These are phyloP conservation scores for Oceanodroma tethys DNA, from an alignment of 2,113 vertebrate species.

Conservation along the genomic window DNA sequence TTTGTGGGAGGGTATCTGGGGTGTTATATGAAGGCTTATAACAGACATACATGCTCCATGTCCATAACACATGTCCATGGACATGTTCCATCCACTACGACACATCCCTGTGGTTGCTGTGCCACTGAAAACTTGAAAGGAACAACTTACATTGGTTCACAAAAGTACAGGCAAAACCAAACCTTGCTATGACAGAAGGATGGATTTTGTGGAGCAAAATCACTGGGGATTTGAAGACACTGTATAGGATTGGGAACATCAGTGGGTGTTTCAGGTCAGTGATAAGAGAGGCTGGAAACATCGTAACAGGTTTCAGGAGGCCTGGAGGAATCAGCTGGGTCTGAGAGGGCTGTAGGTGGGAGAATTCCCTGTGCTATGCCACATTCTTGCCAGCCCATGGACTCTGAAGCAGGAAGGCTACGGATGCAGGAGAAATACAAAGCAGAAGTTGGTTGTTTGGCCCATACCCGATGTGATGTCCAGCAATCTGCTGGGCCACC, in stretches of 20 bases:
- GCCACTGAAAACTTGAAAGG: background rate
- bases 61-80: too few relatives aligned
- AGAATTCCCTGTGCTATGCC: background rate
- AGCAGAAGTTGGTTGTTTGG: background rate
- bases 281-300: background rate
- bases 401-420: background rate
- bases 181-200: background rate
- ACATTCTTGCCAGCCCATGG: background rate
- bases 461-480: background rate
- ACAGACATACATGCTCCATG: background rate
- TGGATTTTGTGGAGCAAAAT: background rate
- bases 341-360: background rate
- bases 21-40: background rate
- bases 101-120: background rate
- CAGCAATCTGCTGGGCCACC: background rate
- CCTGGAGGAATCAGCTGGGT: background rate
- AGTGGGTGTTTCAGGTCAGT: background rate
- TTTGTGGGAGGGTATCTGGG: background rate
- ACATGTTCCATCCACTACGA: background rate
- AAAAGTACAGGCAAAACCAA: background rate
- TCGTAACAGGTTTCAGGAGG: background rate
- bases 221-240: background rate
- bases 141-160: background rate
- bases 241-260: accelerated
- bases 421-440: background rate